Evolutionary conservation across 1,140 invertebrate genomes (phyloP), one percentile per base, ranked within the genome.

Genomic region (Luehdorfia chinensis): DNA sequence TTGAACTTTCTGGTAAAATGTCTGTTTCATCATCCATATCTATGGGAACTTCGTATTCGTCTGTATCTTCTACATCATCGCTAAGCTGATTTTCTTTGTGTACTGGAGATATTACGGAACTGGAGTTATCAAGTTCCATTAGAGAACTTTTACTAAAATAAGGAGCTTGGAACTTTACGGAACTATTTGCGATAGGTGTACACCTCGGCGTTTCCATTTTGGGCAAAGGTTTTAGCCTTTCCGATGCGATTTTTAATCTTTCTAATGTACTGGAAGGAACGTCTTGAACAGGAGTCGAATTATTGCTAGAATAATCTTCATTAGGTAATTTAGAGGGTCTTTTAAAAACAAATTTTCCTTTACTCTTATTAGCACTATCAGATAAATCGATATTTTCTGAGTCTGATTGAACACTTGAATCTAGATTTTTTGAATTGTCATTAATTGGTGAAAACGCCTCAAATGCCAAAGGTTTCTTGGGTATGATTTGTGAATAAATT

Each of bases 321-420:
- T 48, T 12, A 25, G 30, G 45, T 9, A 63, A 27, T 37, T 41
- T 58, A 16, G 81, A 84, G 11, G 84, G 78, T 44, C 62, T 75
- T 61, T 87, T 87, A 39, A 85, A 84, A 14, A 86, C 72, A 59
- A 87, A 88, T 50, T 76, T 81, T 6, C 73, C 72, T 63, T 81
- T 87, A 11, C 59, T 59, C 39, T 60, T 68, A 55, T 61, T 71
- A 16, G 18, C 11, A 21, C 53, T 50, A 12, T 58, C 39, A 36
- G 60, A 43, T 44, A 30, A 45, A 50, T 66, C 44, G 55, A 56
- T 30, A 47, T 14, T 50, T 19, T 60, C 55, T 14, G 19, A 9
- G 15, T 68, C 61, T 19, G 59, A 65, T 34, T 63, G 55, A 32
- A 36, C 34, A 30, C 44, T 63, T 12, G 25, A 51, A 39, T 64